These are phyloP conservation scores for Ptychochromis oligacanthus DNA, from an alignment of 2,113 vertebrate genomes.

Conservation along the genomic window DNA sequence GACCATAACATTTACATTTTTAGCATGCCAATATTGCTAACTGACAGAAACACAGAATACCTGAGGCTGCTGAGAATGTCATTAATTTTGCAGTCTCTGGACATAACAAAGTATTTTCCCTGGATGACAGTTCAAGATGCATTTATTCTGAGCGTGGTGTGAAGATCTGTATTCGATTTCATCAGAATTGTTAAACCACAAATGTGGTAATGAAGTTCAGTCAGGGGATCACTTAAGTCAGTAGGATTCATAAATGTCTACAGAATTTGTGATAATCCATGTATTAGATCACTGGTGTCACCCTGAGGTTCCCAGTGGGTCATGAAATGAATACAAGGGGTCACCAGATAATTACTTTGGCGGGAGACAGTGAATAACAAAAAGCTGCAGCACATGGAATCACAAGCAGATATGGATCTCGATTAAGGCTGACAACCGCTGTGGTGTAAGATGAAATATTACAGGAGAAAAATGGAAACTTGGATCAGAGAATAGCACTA, in stretches of 20 bases:
- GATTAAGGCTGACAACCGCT: not conserved
- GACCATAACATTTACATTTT: not conserved
- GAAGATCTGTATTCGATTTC: not conserved
- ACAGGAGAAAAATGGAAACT: not conserved
- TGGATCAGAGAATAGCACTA: not conserved
- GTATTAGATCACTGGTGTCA: not conserved
- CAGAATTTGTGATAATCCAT: not conserved
- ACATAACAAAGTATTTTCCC: not conserved
- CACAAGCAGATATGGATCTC: not conserved
- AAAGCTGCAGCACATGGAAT: not conserved
- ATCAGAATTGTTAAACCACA: not conserved
- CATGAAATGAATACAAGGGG: not conserved
- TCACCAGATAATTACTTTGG: not conserved
- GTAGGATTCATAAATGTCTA: not conserved
- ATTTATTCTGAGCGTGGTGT: not conserved
- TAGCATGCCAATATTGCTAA: not conserved
- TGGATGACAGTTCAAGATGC: not conserved
- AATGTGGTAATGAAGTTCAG: not conserved
- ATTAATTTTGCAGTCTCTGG: not conserved
- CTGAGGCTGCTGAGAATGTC: not conserved
- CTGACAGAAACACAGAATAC: not conserved
- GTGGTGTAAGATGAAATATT: not conserved
- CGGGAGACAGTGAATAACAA: not conserved
- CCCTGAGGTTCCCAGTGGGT: not conserved
- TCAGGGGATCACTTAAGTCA: not conserved